Base-by-base conservation (phyloP, 1,140 invertebrate genomes). In the Leptopilina clavipes region DNA sequence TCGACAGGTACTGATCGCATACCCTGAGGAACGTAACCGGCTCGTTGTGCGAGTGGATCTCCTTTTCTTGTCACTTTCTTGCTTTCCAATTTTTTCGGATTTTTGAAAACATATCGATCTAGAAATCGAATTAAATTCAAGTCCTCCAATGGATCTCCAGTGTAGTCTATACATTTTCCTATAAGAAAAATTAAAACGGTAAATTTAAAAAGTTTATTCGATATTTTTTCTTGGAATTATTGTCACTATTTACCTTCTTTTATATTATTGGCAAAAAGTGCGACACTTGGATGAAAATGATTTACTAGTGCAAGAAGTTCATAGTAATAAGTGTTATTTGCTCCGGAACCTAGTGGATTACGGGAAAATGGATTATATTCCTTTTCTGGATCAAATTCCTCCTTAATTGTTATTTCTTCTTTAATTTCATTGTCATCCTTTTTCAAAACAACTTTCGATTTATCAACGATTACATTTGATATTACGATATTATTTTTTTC, bases 101-200 rank as follows among this genome's bases (percentile, higher is more conserved):
- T 99, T 88, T 98, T 97, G 85, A 97, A 99, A 1, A 97, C 96
- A 89, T 98, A 99, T 74, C 97, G 92, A 86, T 99, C 98, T 11
- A 99, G 90, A 86, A 99, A 99, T 76, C 96, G 91, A 25, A 97
- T 95, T 0, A 97, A 88, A 0, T 95, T 95, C 85, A 99, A 97
- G 90, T 99, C 98, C 85, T 96, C 93, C 0, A 99, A 88, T 0
- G 98, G 98, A 91, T 99, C 97, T 0, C 98, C 98, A 73, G 93
- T 92, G 85, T 99, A 99, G 25, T 93, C 92, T 43, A 99, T 95
- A 72, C 90, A 82, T 88, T 93, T 91, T 43, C 93, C 94, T 95
- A 83, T 14, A 86, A 88, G 84, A 71, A 77, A 71, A 75, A 77
- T 7, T 40, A n/a, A n/a, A n/a, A n/a, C n/a, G n/a, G n/a, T n/a